A percentile compares a stretch with the other conserved stretches of the same genome.
phyloP scores from a whole-genome alignment of 1,140 invertebrate genomes.

The Leptinotarsa texana region DNA sequence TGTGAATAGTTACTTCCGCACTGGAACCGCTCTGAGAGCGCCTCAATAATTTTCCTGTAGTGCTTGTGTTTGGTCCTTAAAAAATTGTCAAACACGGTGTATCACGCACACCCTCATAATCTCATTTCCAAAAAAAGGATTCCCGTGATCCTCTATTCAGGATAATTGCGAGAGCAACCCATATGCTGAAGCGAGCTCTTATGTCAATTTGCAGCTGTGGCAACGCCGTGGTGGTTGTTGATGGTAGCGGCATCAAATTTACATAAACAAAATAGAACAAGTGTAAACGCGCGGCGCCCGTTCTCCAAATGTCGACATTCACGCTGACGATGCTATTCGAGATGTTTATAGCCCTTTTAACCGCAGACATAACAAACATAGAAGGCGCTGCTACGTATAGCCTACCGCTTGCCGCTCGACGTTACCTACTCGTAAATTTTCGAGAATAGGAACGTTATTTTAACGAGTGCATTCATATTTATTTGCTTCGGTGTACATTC shows the following conservation, averaged over 20 bases:
- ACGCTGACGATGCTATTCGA: constrained; percentile 31
- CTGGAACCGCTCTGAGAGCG: no score
- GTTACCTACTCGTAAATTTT: constrained; percentile 18
- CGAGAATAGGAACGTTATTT: constrained; percentile 7
- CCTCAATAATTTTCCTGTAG: no score
- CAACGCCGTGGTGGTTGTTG: constrained; percentile 7
- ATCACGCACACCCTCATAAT: no score
- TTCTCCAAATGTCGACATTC: constrained; percentile 29
- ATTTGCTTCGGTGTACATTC: no score
- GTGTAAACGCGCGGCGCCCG: constrained; percentile 36
- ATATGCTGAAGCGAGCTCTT: not conserved
- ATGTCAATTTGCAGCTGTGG: not conserved
- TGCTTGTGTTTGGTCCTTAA: no score
- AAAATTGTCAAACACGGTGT: no score
- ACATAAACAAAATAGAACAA: constrained; percentile 45
- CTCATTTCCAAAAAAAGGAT: no score
- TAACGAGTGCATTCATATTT: constrained; percentile 10
- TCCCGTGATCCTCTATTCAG: no score
- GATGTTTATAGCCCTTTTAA: constrained; percentile 38
- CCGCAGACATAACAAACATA: constrained; percentile 27
- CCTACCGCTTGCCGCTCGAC: not conserved
- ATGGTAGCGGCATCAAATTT: constrained; percentile 31
- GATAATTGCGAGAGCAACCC: no score
- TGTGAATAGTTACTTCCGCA: no score
- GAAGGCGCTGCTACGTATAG: constrained; percentile 7